Conservation (phyloP, 1,140 invertebrate genomes). For the Heliothis virescens region DNA sequence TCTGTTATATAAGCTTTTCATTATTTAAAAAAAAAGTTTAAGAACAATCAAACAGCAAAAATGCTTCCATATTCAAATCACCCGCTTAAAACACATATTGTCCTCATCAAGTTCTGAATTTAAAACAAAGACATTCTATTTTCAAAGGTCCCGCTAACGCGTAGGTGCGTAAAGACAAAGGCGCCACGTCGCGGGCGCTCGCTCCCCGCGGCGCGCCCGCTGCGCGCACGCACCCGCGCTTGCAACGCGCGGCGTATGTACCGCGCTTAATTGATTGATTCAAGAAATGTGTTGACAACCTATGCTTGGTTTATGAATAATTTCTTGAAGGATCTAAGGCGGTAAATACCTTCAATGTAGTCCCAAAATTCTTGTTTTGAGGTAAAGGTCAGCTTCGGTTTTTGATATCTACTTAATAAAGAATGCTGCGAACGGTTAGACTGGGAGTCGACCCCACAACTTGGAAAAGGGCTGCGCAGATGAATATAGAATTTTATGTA, state of each 20-base stretch:
- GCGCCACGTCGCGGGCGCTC: slow-evolving; percentile 36
- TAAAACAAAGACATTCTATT: slow-evolving; percentile 1
- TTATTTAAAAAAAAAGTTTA: no score
- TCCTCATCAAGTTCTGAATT: background rate
- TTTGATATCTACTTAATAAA: no score
- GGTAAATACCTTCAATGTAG: no score
- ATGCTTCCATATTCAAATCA: no score
- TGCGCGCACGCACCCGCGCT: slow-evolving; percentile 46
- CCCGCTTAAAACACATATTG: slow-evolving; percentile 11
- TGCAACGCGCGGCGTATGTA: background rate
- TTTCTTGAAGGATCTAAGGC: background rate
- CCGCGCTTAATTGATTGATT: slow-evolving; percentile 33
- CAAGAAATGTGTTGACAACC: background rate
- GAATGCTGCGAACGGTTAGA: no score
- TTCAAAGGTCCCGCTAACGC: slow-evolving; percentile 19
- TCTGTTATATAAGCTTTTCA: no score
- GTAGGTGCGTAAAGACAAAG: slow-evolving; percentile 56
- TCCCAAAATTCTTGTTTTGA: no score
- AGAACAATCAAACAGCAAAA: no score
- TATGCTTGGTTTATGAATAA: background rate
- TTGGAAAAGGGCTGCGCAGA: no score
- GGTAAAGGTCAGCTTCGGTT: no score
- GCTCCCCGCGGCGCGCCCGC: slow-evolving; percentile 61
- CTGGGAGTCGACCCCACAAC: no score
- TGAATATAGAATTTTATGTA: no score